These are phyloP conservation scores for Calephelis perditalis DNA, from an alignment of 2,888 invertebrate species.

Conservation along the genomic window DNA sequence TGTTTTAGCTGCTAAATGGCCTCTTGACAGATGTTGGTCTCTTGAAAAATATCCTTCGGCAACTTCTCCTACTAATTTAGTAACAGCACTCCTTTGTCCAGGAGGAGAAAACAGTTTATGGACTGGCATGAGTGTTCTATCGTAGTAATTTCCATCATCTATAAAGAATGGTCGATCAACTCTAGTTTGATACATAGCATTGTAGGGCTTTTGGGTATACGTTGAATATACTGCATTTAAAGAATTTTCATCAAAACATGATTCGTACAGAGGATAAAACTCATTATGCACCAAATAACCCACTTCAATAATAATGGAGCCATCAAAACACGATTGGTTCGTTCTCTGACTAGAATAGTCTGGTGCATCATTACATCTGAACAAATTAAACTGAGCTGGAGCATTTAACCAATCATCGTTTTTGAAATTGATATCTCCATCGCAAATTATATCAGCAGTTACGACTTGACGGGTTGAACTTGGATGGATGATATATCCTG, in stretches of 20 bases:
- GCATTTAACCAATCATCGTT: conserved; percentile 52
- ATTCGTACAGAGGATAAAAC: conserved; percentile 58
- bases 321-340: conserved; percentile 48
- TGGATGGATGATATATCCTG: conserved; percentile 46
- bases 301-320: conserved; percentile 51
- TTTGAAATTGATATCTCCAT: conserved; percentile 47
- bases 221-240: conserved; percentile 53
- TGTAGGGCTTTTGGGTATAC: conserved; percentile 62
- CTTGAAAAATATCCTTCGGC: conserved; percentile 58
- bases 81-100: conserved; percentile 48
- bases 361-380: conserved; percentile 46
- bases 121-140: conserved; percentile 39
- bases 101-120: conserved; percentile 50
- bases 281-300: conserved; percentile 48
- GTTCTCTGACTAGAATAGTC: conserved; percentile 46
- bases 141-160: conserved; percentile 47
- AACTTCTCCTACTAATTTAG: conserved; percentile 42
- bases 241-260: conserved; percentile 53
- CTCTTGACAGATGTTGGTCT: conserved; percentile 70
- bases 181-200: conserved; percentile 55
- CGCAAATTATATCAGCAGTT: conserved; percentile 50
- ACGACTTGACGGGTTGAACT: conserved; percentile 32
- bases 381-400: conserved; percentile 44
- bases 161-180: conserved; percentile 57
- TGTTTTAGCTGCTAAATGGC: conserved; percentile 81